Evolutionary conservation across 1,140 invertebrate genomes (phyloP).

Genomic region (Halyomorpha halys): DNA sequence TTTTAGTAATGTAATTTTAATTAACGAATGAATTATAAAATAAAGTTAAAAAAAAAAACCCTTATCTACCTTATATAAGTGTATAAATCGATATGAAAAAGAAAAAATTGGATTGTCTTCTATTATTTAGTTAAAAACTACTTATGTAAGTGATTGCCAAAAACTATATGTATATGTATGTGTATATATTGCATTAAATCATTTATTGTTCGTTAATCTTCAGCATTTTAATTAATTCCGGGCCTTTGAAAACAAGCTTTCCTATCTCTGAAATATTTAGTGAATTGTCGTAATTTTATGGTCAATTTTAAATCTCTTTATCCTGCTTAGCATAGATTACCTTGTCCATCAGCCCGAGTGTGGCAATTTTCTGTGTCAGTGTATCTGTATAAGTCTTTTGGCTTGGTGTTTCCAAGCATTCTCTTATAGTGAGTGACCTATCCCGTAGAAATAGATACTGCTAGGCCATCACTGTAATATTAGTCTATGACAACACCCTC

Average conservation of each 20-base stretch:
- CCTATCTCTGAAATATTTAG: neutral
- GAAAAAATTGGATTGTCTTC: neutral
- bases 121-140: slow-evolving; percentile 3
- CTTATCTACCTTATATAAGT: neutral
- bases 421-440: no score
- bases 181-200: slow-evolving; percentile 10
- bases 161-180: slow-evolving; percentile 9
- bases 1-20: slow-evolving; percentile 10
- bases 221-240: slow-evolving; percentile 9
- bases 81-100: no score
- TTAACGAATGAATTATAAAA: slow-evolving; percentile 1
- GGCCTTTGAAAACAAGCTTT: slow-evolving; percentile 12
- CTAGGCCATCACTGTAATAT: slow-evolving; percentile 9
- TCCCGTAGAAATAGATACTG: neutral
- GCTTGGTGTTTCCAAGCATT: no score
- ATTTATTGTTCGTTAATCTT: slow-evolving; percentile 9
- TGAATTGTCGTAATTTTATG: no score
- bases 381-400: no score
- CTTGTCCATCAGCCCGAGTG: no score
- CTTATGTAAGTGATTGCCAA: slow-evolving; percentile 11
- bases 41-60: neutral
- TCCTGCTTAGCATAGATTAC: no score
- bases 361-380: no score
- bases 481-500: slow-evolving; percentile 12
- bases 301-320: no score